Conservation (phyloP, 2,113 vertebrate species). For the Sebastes schlegelii region DNA sequence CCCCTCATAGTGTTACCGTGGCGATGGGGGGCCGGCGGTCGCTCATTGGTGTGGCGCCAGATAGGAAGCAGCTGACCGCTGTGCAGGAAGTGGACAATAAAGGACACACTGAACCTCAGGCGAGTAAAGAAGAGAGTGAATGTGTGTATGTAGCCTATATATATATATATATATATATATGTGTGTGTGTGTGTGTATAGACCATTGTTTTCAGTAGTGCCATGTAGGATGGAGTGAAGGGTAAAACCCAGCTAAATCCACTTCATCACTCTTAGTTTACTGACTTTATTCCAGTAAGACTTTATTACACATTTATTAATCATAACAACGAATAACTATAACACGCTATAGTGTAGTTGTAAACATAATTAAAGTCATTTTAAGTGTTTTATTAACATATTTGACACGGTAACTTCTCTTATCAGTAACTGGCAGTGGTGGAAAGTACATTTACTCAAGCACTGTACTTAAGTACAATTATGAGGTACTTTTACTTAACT, state of each 20-base stretch:
- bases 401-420: neutral
- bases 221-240: constrained; percentile 25
- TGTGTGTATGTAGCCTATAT: constrained; percentile 1
- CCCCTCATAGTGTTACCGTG: constrained; percentile 21
- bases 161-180: neutral
- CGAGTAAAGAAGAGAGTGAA: constrained; percentile 34
- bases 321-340: neutral
- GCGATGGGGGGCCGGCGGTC: constrained; percentile 57
- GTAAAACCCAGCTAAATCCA: neutral
- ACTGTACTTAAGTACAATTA: no score
- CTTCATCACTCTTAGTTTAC: neutral
- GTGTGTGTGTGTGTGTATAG: constrained; percentile 1
- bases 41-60: constrained; percentile 85
- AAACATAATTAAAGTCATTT: neutral
- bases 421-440: neutral
- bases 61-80: constrained; percentile 85
- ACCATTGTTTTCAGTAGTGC: constrained; percentile 62
- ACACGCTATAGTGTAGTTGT: neutral
- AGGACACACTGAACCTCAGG: constrained; percentile 52
- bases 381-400: neutral
- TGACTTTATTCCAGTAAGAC: neutral
- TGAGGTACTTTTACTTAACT: no score
- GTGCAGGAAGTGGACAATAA: constrained; percentile 83
- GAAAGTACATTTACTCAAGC: no score
- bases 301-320: neutral